Conservation (phyloP, 1,140 invertebrate species). For the Lamellibrachia luymesi region DNA sequence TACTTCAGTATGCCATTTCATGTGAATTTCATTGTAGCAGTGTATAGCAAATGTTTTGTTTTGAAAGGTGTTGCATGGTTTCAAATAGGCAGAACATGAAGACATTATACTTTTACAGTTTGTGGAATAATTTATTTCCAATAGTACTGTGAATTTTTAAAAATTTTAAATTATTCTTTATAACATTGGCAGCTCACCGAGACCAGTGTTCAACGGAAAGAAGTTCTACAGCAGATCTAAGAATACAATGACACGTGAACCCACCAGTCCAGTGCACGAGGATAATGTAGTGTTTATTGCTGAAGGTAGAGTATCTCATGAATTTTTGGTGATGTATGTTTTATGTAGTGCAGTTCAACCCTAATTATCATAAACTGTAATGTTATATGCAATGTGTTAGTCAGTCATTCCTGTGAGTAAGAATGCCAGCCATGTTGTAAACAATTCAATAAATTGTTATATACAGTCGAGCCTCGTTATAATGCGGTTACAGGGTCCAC, state of each 20-base stretch:
- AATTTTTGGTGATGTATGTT: not conserved
- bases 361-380: not conserved
- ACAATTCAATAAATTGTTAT: not conserved
- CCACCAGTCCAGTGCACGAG: not conserved
- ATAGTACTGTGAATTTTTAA: not conserved
- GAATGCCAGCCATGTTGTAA: not conserved
- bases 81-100: not conserved
- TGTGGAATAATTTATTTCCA: not conserved
- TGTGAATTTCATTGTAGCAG: too few relatives aligned
- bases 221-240: not conserved
- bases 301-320: not conserved
- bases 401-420: not conserved
- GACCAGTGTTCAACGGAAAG: not conserved
- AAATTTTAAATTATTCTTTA: not conserved
- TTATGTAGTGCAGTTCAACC: not conserved
- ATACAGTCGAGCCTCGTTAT: too few relatives aligned
- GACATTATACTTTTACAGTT: not conserved
- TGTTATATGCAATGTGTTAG: not conserved
- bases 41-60: too few relatives aligned
- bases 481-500: too few relatives aligned
- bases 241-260: not conserved
- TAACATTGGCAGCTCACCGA: not conserved
- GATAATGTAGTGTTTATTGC: constrained; percentile 1
- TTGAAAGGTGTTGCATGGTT: too few relatives aligned
- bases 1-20: too few relatives aligned